These are phyloP conservation scores for Cercopithecus petaurista DNA, from an alignment of 2,797 vertebrate species.

Conservation along the genomic window DNA sequence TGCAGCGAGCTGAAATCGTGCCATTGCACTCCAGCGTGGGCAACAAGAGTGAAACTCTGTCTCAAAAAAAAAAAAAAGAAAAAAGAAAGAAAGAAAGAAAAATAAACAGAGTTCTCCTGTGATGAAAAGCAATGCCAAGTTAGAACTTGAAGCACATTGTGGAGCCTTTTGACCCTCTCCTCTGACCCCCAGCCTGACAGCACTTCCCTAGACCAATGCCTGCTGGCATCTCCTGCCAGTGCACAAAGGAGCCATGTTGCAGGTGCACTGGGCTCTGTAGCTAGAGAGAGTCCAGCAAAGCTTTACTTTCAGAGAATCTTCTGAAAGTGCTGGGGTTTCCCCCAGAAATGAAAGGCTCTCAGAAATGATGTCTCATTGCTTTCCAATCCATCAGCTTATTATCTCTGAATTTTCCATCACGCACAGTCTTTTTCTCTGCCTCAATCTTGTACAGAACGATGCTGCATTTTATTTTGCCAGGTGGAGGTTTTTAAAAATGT, in stretches of 20 bases:
- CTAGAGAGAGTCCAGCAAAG: neutral
- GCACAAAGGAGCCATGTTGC: fast-evolving
- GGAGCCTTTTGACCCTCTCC: neutral
- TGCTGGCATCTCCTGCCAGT: fast-evolving
- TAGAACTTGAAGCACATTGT: no score
- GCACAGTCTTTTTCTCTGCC: no score
- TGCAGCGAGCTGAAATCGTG: no score
- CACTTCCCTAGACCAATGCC: neutral
- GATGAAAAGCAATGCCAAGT: neutral
- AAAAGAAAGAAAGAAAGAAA: no score
- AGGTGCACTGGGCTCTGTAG: neutral
- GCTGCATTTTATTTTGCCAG: neutral
- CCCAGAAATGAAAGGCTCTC: neutral
- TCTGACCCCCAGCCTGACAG: neutral
- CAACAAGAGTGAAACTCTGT: no score
- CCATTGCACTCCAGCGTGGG: no score
- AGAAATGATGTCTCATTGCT: neutral
- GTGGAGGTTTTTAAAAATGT: neutral
- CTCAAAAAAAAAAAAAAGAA: no score
- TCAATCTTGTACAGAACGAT: neutral
- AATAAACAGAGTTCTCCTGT: neutral
- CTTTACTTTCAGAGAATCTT: neutral
- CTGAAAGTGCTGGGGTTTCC: neutral
- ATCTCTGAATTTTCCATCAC: neutral
- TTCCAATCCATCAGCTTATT: neutral